phyloP scores from a whole-genome alignment of 1,140 invertebrate species.

The Colletes gigas region DNA sequence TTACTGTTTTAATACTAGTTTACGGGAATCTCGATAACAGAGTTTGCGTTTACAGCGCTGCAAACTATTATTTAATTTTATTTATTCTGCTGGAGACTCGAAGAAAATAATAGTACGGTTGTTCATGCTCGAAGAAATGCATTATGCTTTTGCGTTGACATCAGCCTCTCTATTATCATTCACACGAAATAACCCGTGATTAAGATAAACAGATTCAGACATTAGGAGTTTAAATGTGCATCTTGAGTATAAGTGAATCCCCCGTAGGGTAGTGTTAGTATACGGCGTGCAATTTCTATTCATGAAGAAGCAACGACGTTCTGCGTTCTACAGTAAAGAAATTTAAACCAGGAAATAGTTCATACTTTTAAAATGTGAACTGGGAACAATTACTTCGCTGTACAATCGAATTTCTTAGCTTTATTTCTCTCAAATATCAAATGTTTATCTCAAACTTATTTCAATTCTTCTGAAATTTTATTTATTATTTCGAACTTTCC shows the following conservation, averaged over 20 bases:
- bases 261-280: not conserved
- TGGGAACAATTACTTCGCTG: not conserved
- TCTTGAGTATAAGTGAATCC: conserved; percentile 1
- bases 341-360: not conserved
- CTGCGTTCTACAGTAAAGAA: not conserved
- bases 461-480: too few relatives aligned
- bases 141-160: not conserved
- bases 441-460: too few relatives aligned
- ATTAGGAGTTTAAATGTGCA: conserved; percentile 11
- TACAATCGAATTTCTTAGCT: too few relatives aligned
- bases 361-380: not conserved
- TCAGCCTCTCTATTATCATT: not conserved
- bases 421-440: too few relatives aligned
- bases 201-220: conserved; percentile 13
- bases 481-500: too few relatives aligned
- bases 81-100: not conserved
- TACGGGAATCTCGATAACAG: too few relatives aligned
- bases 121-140: not conserved
- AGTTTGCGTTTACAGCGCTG: too few relatives aligned
- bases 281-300: conserved; percentile 7
- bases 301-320: conserved; percentile 12
- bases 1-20: too few relatives aligned
- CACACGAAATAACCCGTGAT: conserved; percentile 1
- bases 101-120: not conserved
- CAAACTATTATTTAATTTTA: too few relatives aligned